Conservation (phyloP, 2,888 invertebrate genomes). For the Achlya flavicornis region DNA sequence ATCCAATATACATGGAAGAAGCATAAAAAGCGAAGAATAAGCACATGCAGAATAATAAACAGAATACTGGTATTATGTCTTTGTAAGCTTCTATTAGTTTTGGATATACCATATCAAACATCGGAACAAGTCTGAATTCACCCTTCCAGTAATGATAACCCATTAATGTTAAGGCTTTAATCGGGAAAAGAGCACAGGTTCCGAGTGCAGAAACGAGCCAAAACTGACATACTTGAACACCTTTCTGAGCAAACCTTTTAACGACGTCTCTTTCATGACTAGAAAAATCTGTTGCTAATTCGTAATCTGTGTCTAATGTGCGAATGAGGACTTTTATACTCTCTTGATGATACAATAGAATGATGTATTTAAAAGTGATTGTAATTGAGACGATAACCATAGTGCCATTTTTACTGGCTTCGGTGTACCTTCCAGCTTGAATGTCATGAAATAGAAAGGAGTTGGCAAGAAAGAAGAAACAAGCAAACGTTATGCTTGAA, state of each 20-base stretch:
- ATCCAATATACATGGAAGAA: slow-evolving; percentile 53
- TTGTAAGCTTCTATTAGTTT: slow-evolving; percentile 48
- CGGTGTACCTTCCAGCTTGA: slow-evolving; percentile 40
- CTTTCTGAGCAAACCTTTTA: slow-evolving; percentile 43
- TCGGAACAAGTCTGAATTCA: slow-evolving; percentile 46
- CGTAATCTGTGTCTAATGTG: slow-evolving; percentile 54
- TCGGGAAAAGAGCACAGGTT: slow-evolving; percentile 51
- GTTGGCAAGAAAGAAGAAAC: slow-evolving; percentile 37
- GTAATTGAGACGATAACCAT: slow-evolving; percentile 54
- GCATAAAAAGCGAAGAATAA: slow-evolving; percentile 50
- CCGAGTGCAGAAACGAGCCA: slow-evolving; percentile 48
- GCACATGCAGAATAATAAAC: slow-evolving; percentile 35
- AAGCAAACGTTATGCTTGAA: slow-evolving; percentile 21
- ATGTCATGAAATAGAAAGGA: slow-evolving; percentile 53
- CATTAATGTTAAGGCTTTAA: slow-evolving; percentile 56
- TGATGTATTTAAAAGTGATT: slow-evolving; percentile 50
- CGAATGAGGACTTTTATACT: slow-evolving; percentile 45
- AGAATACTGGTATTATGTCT: slow-evolving; percentile 35
- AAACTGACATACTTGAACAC: slow-evolving; percentile 47
- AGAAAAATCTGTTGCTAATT: slow-evolving; percentile 35
- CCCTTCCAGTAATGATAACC: slow-evolving; percentile 41
- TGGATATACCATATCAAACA: slow-evolving; percentile 60
- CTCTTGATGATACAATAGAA: slow-evolving; percentile 44
- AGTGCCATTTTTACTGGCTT: slow-evolving; percentile 55
- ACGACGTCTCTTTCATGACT: slow-evolving; percentile 50